Conservation (phyloP, 2,888 invertebrate genomes). For the Oithona nana region DNA sequence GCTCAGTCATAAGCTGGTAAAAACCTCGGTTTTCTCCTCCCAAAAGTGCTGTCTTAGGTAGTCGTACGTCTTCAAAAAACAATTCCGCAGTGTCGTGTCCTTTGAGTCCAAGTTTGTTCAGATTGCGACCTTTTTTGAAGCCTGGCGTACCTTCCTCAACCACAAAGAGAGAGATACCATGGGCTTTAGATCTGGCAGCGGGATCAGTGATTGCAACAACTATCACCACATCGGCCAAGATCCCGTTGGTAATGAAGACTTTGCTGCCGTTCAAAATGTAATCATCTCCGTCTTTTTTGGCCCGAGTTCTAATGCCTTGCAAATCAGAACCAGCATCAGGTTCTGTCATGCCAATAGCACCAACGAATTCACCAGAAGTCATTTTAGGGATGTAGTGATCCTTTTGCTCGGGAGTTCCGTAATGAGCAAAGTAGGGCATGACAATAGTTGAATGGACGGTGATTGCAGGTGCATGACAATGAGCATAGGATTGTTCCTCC, state of each 20-base stretch:
- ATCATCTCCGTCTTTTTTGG: slow-evolving; percentile 29
- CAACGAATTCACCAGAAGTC: slow-evolving; percentile 25
- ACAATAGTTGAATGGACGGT: slow-evolving; percentile 31
- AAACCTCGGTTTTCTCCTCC: slow-evolving; percentile 30
- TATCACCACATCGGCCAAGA: slow-evolving; percentile 28
- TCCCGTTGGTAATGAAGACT: slow-evolving; percentile 31
- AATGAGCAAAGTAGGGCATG: slow-evolving; percentile 30
- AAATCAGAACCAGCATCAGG: slow-evolving; percentile 31
- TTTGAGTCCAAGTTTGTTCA: slow-evolving; percentile 30
- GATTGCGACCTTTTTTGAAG: slow-evolving; percentile 29
- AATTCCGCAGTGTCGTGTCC: slow-evolving; percentile 31
- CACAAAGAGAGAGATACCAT: slow-evolving; percentile 31
- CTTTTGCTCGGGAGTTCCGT: slow-evolving; percentile 29
- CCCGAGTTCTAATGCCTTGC: slow-evolving; percentile 30
- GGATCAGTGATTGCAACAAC: slow-evolving; percentile 30
- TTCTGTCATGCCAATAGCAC: slow-evolving; percentile 32
- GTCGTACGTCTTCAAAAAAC: slow-evolving; percentile 30
- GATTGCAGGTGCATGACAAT: slow-evolving; percentile 29
- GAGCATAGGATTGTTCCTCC: slow-evolving; percentile 31
- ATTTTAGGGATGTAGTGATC: slow-evolving; percentile 29
- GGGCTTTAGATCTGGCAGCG: slow-evolving; percentile 28
- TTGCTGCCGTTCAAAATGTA: slow-evolving; percentile 32
- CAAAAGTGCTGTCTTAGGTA: slow-evolving; percentile 27
- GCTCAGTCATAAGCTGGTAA: slow-evolving; percentile 30
- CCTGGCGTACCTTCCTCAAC: slow-evolving; percentile 30